These are phyloP conservation scores for Nothobranchius kuhntae DNA, from an alignment of 2,113 vertebrate genomes.

Conservation along the genomic window DNA sequence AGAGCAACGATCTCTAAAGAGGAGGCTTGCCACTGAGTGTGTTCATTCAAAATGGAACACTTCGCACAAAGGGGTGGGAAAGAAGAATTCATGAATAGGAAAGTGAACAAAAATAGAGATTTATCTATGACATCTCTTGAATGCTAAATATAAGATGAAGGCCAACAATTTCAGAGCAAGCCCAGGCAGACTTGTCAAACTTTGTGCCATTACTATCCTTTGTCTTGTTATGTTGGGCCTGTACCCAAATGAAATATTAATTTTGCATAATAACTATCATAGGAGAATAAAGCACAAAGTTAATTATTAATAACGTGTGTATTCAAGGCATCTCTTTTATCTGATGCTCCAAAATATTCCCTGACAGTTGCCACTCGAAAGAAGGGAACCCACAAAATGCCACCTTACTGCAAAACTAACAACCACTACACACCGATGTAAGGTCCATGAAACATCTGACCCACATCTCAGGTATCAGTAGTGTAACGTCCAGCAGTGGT, in stretches of 20 bases:
- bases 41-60: constrained; percentile 48
- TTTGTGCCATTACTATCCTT: constrained; percentile 78
- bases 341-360: constrained; percentile 74
- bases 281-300: constrained; percentile 80
- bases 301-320: constrained; percentile 84
- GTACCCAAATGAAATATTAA: constrained; percentile 82
- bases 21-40: constrained; percentile 28
- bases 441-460: constrained; percentile 67
- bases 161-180: constrained; percentile 72
- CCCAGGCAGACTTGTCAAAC: constrained; percentile 79
- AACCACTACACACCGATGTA: constrained; percentile 57
- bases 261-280: constrained; percentile 83
- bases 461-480: constrained; percentile 58
- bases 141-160: constrained; percentile 76
- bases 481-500: too few relatives aligned
- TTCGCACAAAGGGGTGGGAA: constrained; percentile 56
- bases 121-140: constrained; percentile 63
- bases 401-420: constrained; percentile 36
- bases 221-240: constrained; percentile 82
- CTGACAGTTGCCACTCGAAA: constrained; percentile 74
- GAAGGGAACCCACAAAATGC: constrained; percentile 66
- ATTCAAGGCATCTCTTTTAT: constrained; percentile 78
- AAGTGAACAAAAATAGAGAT: constrained; percentile 73
- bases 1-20: constrained; percentile 40
- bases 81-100: constrained; percentile 65